Evolutionary conservation across 2,113 vertebrate genomes (phyloP).

Genomic region (Podarcis cretensis): DNA sequence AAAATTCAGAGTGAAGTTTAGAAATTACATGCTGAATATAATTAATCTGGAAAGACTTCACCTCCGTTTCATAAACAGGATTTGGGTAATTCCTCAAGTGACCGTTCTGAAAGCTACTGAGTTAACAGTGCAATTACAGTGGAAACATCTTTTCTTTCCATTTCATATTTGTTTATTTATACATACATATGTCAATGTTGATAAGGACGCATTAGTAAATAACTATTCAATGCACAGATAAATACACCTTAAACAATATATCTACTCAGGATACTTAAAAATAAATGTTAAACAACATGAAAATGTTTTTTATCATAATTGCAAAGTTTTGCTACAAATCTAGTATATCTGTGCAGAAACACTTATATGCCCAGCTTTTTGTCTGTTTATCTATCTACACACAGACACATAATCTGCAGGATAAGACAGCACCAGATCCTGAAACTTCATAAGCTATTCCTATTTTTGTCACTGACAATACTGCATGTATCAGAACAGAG

Average conservation of each 20-base stretch:
- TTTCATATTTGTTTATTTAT: conserved; percentile 7
- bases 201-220: background rate
- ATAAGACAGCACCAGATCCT: background rate
- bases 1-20: conserved; percentile 93
- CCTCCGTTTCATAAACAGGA: conserved; percentile 80
- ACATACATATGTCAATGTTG: background rate
- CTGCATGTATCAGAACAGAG: background rate
- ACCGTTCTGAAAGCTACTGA: conserved; percentile 71
- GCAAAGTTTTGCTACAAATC: background rate
- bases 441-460: background rate
- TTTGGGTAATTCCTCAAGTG: conserved; percentile 80
- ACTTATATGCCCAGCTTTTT: background rate
- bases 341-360: conserved; percentile 17
- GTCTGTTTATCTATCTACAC: background rate
- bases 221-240: background rate
- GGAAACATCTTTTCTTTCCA: conserved; percentile 41
- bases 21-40: conserved; percentile 82
- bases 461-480: background rate
- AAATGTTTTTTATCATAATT: background rate
- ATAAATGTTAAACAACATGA: background rate
- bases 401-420: background rate
- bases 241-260: background rate
- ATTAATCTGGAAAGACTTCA: conserved; percentile 80
- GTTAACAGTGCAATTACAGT: conserved; percentile 72
- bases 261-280: background rate